Evolutionary conservation across 2,113 vertebrate genomes (phyloP), one percentile per base, ranked within the genome.

Genomic region (Carettochelys insculpta): DNA sequence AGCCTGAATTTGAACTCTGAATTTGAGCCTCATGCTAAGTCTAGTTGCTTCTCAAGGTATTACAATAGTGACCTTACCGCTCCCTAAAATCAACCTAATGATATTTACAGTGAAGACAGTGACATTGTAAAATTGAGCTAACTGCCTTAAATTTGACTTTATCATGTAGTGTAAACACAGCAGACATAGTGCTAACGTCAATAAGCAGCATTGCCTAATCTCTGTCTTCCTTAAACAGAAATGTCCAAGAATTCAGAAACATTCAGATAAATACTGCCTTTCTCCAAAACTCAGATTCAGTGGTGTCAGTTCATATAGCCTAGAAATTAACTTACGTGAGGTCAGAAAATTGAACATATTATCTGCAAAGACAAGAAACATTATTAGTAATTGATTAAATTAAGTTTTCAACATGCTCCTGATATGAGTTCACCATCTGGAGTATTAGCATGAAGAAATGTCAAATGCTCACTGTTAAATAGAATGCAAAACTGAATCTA

Each of bases 371-470:
- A 86, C 48, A 94, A 82, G 89, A 81, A 84, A 89, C 91, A 88
- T 27, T 93, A 81, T 76, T 51, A 79, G 24, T 85, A 92, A 93
- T 79, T 92, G 85, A 45, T 94, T 87, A 90, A 90, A 52, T 86
- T 93, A 34, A 71, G 86, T 87, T 92, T 82, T 91, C 51, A 91
- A 82, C 77, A 65, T 91, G 88, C 58, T 94, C 92, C 79, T 76
- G 78, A 85, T 31, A 92, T 82, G 87, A 77, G 73, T 85, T 53
- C 43, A 78, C 77, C 84, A 94, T 96, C 93, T 96, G 95, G 92
- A 85, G n/a, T 41, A 90, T 82, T 51, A 85, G 80, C 93, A 86
- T 92, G 86, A 90, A 85, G 43, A 94, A 91, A 89, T 84, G 88
- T 87, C 95, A 88, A 61, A 77, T 78, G 92, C 92, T 50, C 53